Evolutionary conservation across 2,888 invertebrate genomes (phyloP).

Genomic region (Loripinus fragilis): DNA sequence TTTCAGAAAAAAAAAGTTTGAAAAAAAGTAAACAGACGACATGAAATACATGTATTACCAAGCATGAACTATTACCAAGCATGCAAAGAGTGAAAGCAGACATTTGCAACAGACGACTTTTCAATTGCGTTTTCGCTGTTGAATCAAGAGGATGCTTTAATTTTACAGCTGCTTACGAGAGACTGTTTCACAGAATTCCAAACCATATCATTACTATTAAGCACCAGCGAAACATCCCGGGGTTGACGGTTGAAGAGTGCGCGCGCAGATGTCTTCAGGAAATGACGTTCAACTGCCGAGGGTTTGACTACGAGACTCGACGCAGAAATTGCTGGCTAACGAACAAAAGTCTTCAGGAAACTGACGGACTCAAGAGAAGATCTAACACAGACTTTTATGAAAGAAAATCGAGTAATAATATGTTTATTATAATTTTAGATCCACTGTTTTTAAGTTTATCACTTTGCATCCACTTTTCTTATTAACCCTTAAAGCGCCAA

Average conservation of each 20-base stretch:
- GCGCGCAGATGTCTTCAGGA: conserved; percentile 79
- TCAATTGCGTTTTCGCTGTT: too few species aligned
- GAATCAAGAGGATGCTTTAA: too few species aligned
- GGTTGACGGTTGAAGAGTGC: conserved; percentile 78
- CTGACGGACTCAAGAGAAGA: conserved; percentile 68
- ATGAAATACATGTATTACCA: too few species aligned
- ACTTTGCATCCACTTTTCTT: too few species aligned
- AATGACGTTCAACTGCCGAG: conserved; percentile 75
- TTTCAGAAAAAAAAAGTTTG: too few species aligned
- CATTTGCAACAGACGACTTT: too few species aligned
- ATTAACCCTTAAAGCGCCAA: too few species aligned
- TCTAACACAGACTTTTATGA: conserved; percentile 77
- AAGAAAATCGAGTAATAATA: conserved; percentile 74
- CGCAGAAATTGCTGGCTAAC: conserved; percentile 77
- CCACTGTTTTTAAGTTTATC: too few species aligned
- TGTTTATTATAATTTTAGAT: too few species aligned
- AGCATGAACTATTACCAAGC: too few species aligned
- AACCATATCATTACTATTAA: conserved; percentile 77
- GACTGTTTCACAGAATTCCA: conserved; percentile 76
- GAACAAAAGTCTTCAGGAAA: conserved; percentile 67
- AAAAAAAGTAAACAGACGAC: too few species aligned
- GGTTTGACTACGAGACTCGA: conserved; percentile 75
- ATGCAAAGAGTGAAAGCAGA: too few species aligned
- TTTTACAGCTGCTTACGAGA: conserved; percentile 76
- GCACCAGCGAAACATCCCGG: conserved; percentile 74